Evolutionary conservation across 2,888 invertebrate genomes (phyloP), one percentile per base, ranked within the genome.

Genomic region (Cotesia congregata): DNA sequence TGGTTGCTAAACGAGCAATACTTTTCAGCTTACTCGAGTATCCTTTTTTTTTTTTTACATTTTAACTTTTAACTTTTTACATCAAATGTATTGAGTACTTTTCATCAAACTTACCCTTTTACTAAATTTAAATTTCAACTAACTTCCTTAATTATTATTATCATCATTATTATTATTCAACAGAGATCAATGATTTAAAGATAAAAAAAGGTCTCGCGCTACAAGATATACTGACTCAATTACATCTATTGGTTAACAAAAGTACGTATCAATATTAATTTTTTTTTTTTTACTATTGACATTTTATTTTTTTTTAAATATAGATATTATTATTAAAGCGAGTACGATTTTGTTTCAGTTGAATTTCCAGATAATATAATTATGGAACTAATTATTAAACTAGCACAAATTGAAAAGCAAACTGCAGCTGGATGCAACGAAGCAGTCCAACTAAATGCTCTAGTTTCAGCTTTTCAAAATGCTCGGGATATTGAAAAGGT

Each of bases 161-260:
- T 30, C 30, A 30, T 30, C 30, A 30, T 30, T 30, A 30, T 30
- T 30, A 30, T 30, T 12, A 12, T 12, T 70, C 82, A 84, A 82
- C 84, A 93, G 95, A 94, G 90, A 94, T 96, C 82, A 93, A 96
- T 92, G 94, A 93, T 88, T 92, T 98, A 67, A 97, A 98, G 90
- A 93, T 94, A 64, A 91, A 93, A 0, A 98, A 98, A 91, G 99
- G 99, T 3, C 91, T 98, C 78, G 98, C 99, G 0, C 91, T 99
- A 39, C 94, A 95, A 80, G 99, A 99, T 88, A 97, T 99, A 83
- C 89, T 99, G 69, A 95, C 97, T 0, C 98, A 98, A 90, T 91
- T 99, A 12, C 98, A 98, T 89, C 90, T 92, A 4, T 94, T 94
- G 85, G 93, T 98, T 69, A 96, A 97, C 90, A 93, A 95, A 92